These are phyloP conservation scores for Hydractinia echinata DNA, from an alignment of 30 jellyfish, hydroid and myxozoan species.

Conservation along the genomic window DNA sequence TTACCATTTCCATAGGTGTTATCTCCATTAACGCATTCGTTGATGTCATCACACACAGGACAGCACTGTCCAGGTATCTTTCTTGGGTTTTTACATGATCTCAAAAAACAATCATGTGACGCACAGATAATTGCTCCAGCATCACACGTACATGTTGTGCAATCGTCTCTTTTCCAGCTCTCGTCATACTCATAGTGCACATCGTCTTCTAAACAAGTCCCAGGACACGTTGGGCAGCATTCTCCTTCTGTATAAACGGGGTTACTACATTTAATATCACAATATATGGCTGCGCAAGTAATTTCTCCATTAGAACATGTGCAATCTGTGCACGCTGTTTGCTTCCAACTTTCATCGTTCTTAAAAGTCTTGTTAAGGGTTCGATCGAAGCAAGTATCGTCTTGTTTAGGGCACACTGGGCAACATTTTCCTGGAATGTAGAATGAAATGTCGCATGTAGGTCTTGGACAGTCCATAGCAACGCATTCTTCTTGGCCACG, in stretches of 20 bases:
- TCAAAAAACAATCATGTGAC: neutral
- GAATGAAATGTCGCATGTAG: constrained; percentile 39
- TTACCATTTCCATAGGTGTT: neutral
- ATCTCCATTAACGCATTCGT: neutral
- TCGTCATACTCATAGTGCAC: neutral
- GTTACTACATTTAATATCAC: constrained; percentile 31
- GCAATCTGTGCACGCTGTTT: neutral
- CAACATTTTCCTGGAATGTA: constrained; percentile 66
- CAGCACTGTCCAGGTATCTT: constrained; percentile 68
- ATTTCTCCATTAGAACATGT: neutral
- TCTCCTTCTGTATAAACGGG: constrained; percentile 34
- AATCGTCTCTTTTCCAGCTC: neutral
- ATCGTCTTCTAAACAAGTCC: neutral
- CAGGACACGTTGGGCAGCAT: constrained; percentile 54
- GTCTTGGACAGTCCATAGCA: neutral
- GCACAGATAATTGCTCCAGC: neutral
- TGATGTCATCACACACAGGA: constrained; percentile 57
- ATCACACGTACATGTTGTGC: neutral
- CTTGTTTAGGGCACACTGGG: constrained; percentile 63
- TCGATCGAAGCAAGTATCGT: neutral
- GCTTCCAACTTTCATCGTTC: neutral
- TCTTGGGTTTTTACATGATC: constrained; percentile 39
- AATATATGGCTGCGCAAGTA: neutral
- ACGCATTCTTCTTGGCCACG: neutral
- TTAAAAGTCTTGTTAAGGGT: neutral